Percentiles rank a stretch among this genome's conserved stretches.
Conservation (phyloP, 2,888 invertebrate genomes). For the Leptinotarsa peninsularis region DNA sequence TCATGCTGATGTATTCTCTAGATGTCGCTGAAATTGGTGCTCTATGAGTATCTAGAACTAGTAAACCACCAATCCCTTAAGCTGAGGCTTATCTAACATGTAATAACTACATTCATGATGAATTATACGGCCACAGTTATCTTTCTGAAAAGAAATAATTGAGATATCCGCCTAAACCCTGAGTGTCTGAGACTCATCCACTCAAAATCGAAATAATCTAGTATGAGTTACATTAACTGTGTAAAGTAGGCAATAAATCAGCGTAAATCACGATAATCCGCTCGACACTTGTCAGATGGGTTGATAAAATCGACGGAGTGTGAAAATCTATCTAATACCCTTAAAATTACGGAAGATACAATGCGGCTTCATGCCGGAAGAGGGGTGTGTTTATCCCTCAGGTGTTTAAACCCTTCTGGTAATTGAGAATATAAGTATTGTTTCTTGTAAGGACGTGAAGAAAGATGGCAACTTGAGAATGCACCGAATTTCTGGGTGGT, state of each 20-base stretch:
- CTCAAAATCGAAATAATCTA: slow-evolving; percentile 12
- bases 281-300: slow-evolving; percentile 26
- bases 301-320: slow-evolving; percentile 23
- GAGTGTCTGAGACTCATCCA: neutral
- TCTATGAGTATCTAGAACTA: too few relatives aligned
- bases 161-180: neutral
- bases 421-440: slow-evolving; percentile 18
- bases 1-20: too few relatives aligned
- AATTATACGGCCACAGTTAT: neutral
- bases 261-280: slow-evolving; percentile 18
- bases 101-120: too few relatives aligned
- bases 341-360: slow-evolving; percentile 23
- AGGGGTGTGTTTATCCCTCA: slow-evolving; percentile 17
- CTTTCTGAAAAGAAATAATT: neutral
- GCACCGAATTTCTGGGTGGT: neutral
- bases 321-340: slow-evolving; percentile 23
- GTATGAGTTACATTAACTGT: neutral
- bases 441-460: neutral
- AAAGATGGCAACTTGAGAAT: neutral
- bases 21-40: too few relatives aligned
- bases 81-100: too few relatives aligned
- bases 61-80: too few relatives aligned
- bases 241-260: slow-evolving; percentile 21
- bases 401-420: slow-evolving; percentile 23
- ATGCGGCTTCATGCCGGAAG: slow-evolving; percentile 25